Evolutionary conservation across 1,140 invertebrate species (phyloP).

Genomic region (Bombus pascuorum): DNA sequence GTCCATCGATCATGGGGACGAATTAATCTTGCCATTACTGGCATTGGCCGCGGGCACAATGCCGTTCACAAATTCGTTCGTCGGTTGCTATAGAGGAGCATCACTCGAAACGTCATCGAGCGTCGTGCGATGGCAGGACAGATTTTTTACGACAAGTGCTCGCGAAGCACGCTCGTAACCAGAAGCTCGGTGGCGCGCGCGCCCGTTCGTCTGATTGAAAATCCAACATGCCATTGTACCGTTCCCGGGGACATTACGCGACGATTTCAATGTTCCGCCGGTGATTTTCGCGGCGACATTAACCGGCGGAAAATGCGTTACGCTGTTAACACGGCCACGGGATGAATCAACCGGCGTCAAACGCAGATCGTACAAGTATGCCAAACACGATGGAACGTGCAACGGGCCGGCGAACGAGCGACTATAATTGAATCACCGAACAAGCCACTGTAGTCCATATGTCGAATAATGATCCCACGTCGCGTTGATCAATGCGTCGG

Average conservation of each 20-base stretch:
- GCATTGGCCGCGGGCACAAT: no score
- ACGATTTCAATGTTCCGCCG: conserved; percentile 60
- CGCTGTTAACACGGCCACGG: conserved; percentile 62
- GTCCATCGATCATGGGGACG: background rate
- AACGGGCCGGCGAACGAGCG: background rate
- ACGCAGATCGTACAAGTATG: conserved; percentile 68
- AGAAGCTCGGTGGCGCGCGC: background rate
- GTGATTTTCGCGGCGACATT: conserved; percentile 57
- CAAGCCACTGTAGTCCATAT: conserved; percentile 67
- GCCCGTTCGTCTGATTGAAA: conserved; percentile 53
- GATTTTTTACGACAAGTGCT: conserved; percentile 20
- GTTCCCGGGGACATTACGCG: conserved; percentile 34
- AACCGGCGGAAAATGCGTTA: conserved; percentile 62
- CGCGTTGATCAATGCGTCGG: conserved; percentile 39
- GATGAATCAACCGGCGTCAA: conserved; percentile 66
- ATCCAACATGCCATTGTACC: conserved; percentile 58
- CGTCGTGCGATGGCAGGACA: no score
- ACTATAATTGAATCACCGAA: conserved; percentile 64
- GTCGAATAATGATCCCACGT: conserved; percentile 63
- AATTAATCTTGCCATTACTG: conserved; percentile 8
- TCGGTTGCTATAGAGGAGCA: no score
- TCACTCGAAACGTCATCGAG: conserved; percentile 14
- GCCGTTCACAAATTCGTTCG: conserved; percentile 6
- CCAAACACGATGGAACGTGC: conserved; percentile 53
- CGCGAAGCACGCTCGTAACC: background rate